Conservation (phyloP, 2,797 vertebrate genomes). For the Oreonectes daqikongensis region DNA sequence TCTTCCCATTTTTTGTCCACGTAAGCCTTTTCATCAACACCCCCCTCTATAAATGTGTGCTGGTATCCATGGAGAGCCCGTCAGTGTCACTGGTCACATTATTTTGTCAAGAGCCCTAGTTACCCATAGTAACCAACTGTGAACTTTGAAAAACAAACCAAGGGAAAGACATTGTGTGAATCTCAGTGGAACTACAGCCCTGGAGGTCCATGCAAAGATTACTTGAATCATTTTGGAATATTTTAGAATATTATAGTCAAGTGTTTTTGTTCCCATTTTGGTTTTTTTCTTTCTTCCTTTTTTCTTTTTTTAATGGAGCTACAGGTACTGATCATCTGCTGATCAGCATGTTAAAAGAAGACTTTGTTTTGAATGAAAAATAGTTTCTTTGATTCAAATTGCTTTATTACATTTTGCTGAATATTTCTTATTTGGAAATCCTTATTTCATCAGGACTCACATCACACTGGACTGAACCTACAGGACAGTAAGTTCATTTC, state of each 20-base stretch:
- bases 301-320: too few relatives aligned
- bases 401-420: neutral
- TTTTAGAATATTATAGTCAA: neutral
- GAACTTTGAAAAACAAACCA: conserved; percentile 40
- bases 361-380: neutral
- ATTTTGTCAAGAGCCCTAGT: conserved; percentile 54
- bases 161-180: conserved; percentile 34
- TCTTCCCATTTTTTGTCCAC: neutral
- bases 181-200: conserved; percentile 26
- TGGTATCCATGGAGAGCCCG: conserved; percentile 58
- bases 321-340: too few relatives aligned
- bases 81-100: conserved; percentile 52
- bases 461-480: conserved; percentile 12
- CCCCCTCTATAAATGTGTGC: conserved; percentile 34
- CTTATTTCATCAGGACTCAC: neutral
- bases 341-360: neutral
- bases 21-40: conserved; percentile 27
- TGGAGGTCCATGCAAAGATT: neutral
- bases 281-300: neutral
- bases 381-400: neutral
- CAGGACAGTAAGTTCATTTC: conserved; percentile 33
- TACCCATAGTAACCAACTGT: conserved; percentile 56
- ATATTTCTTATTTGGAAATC: conserved; percentile 2
- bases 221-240: neutral
- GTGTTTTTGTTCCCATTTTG: neutral